These are phyloP conservation scores for Hemistola chrysoprasaria DNA, from an alignment of 2,888 invertebrate genomes.

Conservation along the genomic window DNA sequence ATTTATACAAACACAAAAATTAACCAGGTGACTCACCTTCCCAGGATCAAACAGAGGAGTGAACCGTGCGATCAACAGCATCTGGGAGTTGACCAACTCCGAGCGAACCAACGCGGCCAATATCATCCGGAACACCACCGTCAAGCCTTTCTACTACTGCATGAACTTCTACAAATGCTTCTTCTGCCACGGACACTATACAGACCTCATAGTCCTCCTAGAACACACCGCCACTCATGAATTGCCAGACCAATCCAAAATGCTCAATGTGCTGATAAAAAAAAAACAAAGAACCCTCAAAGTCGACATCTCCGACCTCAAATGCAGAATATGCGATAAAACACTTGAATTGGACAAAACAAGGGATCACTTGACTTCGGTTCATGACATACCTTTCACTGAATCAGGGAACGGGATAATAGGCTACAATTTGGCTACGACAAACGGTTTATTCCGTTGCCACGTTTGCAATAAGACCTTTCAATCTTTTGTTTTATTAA, in stretches of 20 bases:
- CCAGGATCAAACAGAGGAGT: too few relatives aligned
- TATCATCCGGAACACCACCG: constrained; percentile 62
- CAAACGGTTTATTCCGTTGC: constrained; percentile 59
- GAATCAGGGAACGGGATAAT: constrained; percentile 68
- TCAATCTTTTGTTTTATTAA: constrained; percentile 67
- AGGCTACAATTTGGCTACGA: constrained; percentile 60
- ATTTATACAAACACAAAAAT: too few relatives aligned
- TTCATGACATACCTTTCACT: constrained; percentile 70
- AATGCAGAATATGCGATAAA: constrained; percentile 66
- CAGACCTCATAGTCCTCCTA: constrained; percentile 60
- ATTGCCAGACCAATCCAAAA: constrained; percentile 51
- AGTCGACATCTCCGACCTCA: constrained; percentile 67
- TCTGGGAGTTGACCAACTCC: constrained; percentile 76
- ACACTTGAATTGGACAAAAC: constrained; percentile 66
- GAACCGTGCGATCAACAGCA: too few relatives aligned
- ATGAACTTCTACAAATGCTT: constrained; percentile 76
- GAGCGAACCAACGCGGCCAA: constrained; percentile 72
- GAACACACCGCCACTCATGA: constrained; percentile 15
- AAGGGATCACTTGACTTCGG: constrained; percentile 51
- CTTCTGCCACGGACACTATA: constrained; percentile 68
- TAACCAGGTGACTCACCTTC: too few relatives aligned
- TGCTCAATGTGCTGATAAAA: constrained; percentile 61
- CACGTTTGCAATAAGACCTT: constrained; percentile 66
- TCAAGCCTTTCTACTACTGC: constrained; percentile 71
- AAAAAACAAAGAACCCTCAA: constrained; percentile 73